Evolutionary conservation across 2,888 invertebrate species (phyloP).

Genomic region (Stenodera caucasica): DNA sequence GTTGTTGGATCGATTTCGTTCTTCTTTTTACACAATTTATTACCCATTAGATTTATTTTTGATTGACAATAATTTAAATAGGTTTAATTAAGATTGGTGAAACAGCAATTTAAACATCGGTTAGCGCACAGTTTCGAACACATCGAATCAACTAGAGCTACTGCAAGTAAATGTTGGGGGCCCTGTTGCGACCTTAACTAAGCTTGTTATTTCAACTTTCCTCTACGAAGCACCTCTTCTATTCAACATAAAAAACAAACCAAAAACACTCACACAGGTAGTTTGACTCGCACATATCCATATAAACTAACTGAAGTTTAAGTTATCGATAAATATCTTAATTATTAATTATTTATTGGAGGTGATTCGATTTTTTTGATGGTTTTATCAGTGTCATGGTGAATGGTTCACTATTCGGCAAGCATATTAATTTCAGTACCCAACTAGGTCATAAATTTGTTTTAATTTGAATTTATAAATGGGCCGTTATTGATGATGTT

Average conservation of each 20-base stretch:
- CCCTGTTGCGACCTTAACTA: conserved; percentile 25
- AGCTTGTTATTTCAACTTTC: conserved; percentile 26
- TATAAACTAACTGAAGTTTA: too few relatives aligned
- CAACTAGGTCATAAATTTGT: neutral
- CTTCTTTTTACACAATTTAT: conserved; percentile 53
- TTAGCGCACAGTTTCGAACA: neutral
- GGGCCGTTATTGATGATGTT: too few relatives aligned
- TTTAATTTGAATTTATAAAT: neutral
- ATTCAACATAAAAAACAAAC: neutral
- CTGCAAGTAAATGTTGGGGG: conserved; percentile 22
- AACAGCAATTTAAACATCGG: conserved; percentile 10
- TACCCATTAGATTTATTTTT: conserved; percentile 51
- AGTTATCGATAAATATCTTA: neutral
- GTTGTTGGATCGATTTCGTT: conserved; percentile 41
- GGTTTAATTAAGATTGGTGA: too few relatives aligned
- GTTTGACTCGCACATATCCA: conserved; percentile 32
- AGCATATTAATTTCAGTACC: neutral
- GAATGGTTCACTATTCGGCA: neutral
- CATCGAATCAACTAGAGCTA: conserved; percentile 1
- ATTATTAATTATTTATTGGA: neutral
- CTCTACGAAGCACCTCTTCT: conserved; percentile 11
- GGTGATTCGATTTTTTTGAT: neutral
- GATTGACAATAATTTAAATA: too few relatives aligned
- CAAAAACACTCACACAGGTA: conserved; percentile 24
- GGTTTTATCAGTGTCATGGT: neutral